A percentile compares a stretch with the other conserved stretches of the same genome.
Conservation (phyloP, 2,797 vertebrate species). For the Halcyon chelicuti region DNA sequence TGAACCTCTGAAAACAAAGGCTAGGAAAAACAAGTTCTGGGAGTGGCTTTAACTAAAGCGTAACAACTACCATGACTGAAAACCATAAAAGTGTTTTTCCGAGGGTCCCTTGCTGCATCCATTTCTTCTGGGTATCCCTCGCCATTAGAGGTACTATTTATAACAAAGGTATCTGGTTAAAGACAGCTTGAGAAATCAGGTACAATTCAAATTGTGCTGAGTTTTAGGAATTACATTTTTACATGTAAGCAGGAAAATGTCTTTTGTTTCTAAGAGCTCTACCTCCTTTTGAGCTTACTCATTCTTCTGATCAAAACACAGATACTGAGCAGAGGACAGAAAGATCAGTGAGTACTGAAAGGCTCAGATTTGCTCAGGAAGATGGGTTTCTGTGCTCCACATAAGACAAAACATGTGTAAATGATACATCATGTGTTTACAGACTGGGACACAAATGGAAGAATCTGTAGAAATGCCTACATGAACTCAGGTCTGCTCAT, state of each 20-base stretch:
- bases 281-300: background rate
- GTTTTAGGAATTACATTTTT: background rate
- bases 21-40: background rate
- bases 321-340: background rate
- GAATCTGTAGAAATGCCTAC: constrained; percentile 14
- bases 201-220: background rate
- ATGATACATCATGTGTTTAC: constrained; percentile 43
- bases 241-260: background rate
- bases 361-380: constrained; percentile 25
- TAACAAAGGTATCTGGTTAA: background rate
- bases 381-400: constrained; percentile 1
- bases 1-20: background rate
- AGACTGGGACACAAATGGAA: constrained; percentile 39
- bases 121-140: background rate
- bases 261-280: background rate
- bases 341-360: background rate
- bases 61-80: background rate
- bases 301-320: background rate
- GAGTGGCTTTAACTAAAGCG: background rate
- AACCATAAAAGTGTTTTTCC: background rate
- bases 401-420: constrained; percentile 28
- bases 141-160: background rate
- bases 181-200: background rate
- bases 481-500: constrained; percentile 57
- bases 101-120: background rate